Evolutionary conservation across 1,140 invertebrate species (phyloP).

Genomic region (Macrotrachela quadricornifera): DNA sequence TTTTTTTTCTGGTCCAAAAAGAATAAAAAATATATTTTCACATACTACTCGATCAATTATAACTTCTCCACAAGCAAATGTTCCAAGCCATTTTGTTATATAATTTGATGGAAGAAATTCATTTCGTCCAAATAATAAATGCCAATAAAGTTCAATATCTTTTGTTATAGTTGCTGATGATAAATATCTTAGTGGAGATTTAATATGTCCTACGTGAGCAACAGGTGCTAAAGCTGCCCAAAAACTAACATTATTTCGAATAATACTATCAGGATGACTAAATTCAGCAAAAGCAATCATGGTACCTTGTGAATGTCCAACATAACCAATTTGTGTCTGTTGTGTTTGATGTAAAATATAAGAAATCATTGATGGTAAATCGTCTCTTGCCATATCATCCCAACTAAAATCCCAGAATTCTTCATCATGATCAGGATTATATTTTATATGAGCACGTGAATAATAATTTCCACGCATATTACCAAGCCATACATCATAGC

Average conservation of each 20-base stretch:
- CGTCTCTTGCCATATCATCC: conserved; percentile 52
- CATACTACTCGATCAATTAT: conserved; percentile 11
- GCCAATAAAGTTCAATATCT: conserved; percentile 14
- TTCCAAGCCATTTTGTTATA: conserved; percentile 12
- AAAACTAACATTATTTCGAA: conserved; percentile 26
- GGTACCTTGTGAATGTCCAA: conserved; percentile 49
- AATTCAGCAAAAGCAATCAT: conserved; percentile 29
- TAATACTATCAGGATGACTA: conserved; percentile 14
- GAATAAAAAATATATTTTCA: conserved; percentile 17
- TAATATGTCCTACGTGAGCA: conserved; percentile 44
- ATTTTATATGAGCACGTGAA: conserved; percentile 29
- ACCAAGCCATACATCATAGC: conserved; percentile 51
- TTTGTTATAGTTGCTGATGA: not conserved
- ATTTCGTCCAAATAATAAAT: conserved; percentile 15
- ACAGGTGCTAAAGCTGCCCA: conserved; percentile 56
- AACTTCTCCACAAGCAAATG: conserved; percentile 10
- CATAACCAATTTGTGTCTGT: conserved; percentile 38
- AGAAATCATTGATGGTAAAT: conserved; percentile 46
- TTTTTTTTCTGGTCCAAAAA: conserved; percentile 14
- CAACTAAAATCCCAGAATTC: conserved; percentile 49
- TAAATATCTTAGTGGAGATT: conserved; percentile 36
- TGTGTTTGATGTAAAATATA: conserved; percentile 37
- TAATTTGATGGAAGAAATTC: conserved; percentile 15
- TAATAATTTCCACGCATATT: conserved; percentile 44
- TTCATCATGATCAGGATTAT: conserved; percentile 35